phyloP scores from a whole-genome alignment of 1,140 invertebrate species.

The Leptopilina boulardi region DNA sequence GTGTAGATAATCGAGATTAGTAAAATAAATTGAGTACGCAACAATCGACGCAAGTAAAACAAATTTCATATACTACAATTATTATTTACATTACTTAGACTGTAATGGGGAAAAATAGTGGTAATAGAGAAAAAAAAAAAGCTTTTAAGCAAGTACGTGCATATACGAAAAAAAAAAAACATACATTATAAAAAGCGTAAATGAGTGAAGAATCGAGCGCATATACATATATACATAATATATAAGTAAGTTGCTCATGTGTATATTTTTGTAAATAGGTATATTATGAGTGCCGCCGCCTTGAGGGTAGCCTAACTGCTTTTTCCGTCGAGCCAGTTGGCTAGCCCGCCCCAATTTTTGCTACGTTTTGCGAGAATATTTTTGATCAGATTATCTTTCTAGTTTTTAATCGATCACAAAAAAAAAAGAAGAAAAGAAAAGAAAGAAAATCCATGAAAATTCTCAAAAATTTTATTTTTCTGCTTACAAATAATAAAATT shows the following conservation, averaged over 20 bases:
- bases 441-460: slow-evolving; percentile 2
- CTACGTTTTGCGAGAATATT: slow-evolving; percentile 67
- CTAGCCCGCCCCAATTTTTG: slow-evolving; percentile 69
- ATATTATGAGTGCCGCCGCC: slow-evolving; percentile 73
- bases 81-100: slow-evolving; percentile 75
- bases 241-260: slow-evolving; percentile 72
- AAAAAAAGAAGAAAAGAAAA: slow-evolving; percentile 5
- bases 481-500: neutral
- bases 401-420: slow-evolving; percentile 36
- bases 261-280: slow-evolving; percentile 77
- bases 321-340: slow-evolving; percentile 51
- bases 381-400: slow-evolving; percentile 32
- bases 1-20: slow-evolving; percentile 16
- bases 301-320: slow-evolving; percentile 60
- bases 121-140: slow-evolving; percentile 69
- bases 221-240: slow-evolving; percentile 57
- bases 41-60: slow-evolving; percentile 29
- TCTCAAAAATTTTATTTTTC: slow-evolving; percentile 31
- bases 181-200: slow-evolving; percentile 9
- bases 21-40: slow-evolving; percentile 11
- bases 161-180: slow-evolving; percentile 26
- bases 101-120: slow-evolving; percentile 70
- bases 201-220: slow-evolving; percentile 37
- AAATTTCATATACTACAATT: slow-evolving; percentile 59
- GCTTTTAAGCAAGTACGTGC: slow-evolving; percentile 45